Conservation (phyloP, 2,113 vertebrate genomes). For the Andinoacara biseriatus region DNA sequence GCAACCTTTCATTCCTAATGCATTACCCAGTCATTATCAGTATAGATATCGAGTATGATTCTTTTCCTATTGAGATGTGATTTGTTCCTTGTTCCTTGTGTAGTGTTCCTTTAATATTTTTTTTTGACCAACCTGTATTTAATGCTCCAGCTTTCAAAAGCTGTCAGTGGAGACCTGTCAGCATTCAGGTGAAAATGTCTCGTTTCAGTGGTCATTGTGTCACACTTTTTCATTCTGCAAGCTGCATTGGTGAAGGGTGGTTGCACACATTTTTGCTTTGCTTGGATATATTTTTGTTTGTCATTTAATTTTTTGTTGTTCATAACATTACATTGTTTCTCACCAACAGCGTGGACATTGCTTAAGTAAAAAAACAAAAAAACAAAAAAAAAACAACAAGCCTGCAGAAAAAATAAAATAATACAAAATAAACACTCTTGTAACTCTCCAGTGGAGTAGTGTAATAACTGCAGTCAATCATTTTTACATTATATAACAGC, state of each 20-base stretch:
- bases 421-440: not conserved
- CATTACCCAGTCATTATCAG: too few relatives aligned
- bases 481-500: conserved; percentile 34
- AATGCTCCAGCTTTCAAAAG: not conserved
- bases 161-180: too few relatives aligned
- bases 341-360: conserved; percentile 1
- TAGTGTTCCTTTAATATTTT: too few relatives aligned
- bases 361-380: not conserved
- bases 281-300: not conserved
- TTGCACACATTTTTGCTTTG: not conserved
- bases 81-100: too few relatives aligned
- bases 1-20: too few relatives aligned
- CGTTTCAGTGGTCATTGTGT: too few relatives aligned
- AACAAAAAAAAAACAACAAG: not conserved
- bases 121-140: not conserved
- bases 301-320: not conserved
- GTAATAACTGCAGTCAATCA: conserved; percentile 41
- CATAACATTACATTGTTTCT: not conserved
- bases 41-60: too few relatives aligned
- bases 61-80: too few relatives aligned
- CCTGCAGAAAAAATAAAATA: not conserved
- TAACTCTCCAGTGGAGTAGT: conserved; percentile 6
- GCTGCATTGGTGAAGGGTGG: accelerated
- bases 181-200: too few relatives aligned
- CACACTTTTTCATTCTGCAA: not conserved